A percentile compares a stretch with the other conserved stretches of the same genome.
These are phyloP conservation scores for Desmodus rotundus DNA, from an alignment of 2,113 vertebrate species.

Conservation along the genomic window DNA sequence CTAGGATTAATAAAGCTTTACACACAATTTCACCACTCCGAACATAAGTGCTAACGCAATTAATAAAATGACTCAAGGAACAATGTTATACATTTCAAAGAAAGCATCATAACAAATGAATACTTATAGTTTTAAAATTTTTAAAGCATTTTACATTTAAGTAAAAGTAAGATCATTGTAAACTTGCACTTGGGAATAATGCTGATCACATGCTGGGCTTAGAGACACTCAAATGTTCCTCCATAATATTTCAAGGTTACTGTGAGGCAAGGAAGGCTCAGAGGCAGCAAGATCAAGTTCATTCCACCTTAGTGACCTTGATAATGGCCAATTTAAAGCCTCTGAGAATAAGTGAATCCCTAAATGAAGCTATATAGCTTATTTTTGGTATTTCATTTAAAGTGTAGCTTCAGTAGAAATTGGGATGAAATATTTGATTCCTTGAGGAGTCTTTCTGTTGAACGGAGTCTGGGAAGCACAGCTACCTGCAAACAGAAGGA, in stretches of 20 bases:
- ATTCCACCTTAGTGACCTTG: neutral
- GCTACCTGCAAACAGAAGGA: neutral
- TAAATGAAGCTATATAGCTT: neutral
- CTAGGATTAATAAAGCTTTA: constrained; percentile 55
- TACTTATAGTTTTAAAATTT: neutral
- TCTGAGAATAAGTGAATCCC: neutral
- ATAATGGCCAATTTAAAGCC: constrained; percentile 10
- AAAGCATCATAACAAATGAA: neutral
- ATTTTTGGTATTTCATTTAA: constrained; percentile 42
- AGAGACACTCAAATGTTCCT: neutral
- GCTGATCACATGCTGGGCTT: neutral
- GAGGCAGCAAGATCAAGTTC: neutral
- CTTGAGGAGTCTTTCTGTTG: constrained; percentile 10
- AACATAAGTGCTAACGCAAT: constrained; percentile 25
- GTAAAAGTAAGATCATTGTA: neutral
- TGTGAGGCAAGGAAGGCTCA: neutral
- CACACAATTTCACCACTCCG: constrained; percentile 28
- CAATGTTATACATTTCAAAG: neutral
- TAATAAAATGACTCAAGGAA: constrained; percentile 1
- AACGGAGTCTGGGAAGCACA: neutral
- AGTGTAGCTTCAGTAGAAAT: constrained; percentile 17
- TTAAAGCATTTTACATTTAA: neutral
- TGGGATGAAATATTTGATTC: constrained; percentile 39
- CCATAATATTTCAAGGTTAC: neutral
- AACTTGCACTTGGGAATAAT: neutral